Evolutionary conservation across 1,140 invertebrate genomes (phyloP).

Genomic region (Drosophila funebris): DNA sequence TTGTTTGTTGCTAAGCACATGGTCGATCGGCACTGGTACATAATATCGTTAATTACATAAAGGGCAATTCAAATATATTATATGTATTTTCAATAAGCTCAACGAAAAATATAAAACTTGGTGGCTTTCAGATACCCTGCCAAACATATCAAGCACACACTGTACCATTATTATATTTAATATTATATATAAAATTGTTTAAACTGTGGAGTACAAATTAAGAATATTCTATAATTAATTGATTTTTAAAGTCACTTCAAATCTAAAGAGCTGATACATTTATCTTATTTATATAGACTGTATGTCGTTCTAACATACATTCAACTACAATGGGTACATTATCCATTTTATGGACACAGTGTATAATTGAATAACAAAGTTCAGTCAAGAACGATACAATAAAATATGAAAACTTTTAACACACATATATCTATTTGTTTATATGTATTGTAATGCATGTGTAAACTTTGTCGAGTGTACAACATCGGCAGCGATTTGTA

Average conservation of each 20-base stretch:
- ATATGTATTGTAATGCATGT: background rate
- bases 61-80: slow-evolving; percentile 27
- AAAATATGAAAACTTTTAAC: slow-evolving; percentile 10
- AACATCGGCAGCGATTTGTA: slow-evolving; percentile 10
- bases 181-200: too few relatives aligned
- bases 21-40: slow-evolving; percentile 2
- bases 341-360: too few relatives aligned
- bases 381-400: too few relatives aligned
- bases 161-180: background rate
- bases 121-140: background rate
- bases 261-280: too few relatives aligned
- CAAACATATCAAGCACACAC: background rate
- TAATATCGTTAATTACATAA: slow-evolving; percentile 35
- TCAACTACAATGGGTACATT: too few relatives aligned
- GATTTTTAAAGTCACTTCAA: too few relatives aligned
- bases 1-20: slow-evolving; percentile 10
- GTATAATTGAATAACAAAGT: too few relatives aligned
- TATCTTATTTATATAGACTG: too few relatives aligned
- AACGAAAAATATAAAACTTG: background rate
- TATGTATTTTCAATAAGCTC: slow-evolving; percentile 5
- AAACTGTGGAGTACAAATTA: too few relatives aligned
- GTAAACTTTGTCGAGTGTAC: slow-evolving; percentile 21
- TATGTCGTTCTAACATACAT: too few relatives aligned
- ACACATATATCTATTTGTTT: background rate
- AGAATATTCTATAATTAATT: too few relatives aligned